Evolutionary conservation across 2,888 invertebrate genomes (phyloP).

Genomic region (Sarcophaga rosellei): DNA sequence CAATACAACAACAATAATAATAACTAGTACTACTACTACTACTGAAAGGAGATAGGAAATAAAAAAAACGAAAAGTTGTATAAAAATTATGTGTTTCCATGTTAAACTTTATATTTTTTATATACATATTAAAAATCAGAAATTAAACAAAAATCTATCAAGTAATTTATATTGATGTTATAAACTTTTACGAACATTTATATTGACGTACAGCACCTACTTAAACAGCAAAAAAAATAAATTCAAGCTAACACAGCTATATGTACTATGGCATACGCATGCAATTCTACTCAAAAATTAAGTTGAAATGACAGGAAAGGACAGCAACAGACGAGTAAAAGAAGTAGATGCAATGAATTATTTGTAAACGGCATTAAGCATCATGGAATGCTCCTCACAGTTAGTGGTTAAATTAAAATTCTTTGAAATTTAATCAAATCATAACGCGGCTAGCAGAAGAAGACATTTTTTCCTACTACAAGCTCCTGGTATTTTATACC

Average conservation of each 20-base stretch:
- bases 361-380: background rate
- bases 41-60: background rate
- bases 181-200: slow-evolving; percentile 43
- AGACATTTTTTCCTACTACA: no score
- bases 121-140: slow-evolving; percentile 22
- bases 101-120: slow-evolving; percentile 27
- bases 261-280: background rate
- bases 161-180: slow-evolving; percentile 65
- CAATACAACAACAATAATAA: slow-evolving; percentile 35
- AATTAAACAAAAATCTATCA: slow-evolving; percentile 32
- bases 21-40: background rate
- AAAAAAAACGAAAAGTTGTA: slow-evolving; percentile 21
- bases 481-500: no score
- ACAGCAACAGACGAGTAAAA: background rate
- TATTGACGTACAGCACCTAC: slow-evolving; percentile 26
- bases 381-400: background rate
- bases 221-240: background rate
- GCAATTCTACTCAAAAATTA: background rate
- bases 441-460: no score
- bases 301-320: slow-evolving; percentile 8
- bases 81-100: slow-evolving; percentile 24
- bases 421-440: no score
- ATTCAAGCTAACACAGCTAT: background rate
- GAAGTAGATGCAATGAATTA: background rate
- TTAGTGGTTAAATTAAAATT: background rate